Conservation (phyloP, 2,888 invertebrate genomes). For the Uloborus plumipes region DNA sequence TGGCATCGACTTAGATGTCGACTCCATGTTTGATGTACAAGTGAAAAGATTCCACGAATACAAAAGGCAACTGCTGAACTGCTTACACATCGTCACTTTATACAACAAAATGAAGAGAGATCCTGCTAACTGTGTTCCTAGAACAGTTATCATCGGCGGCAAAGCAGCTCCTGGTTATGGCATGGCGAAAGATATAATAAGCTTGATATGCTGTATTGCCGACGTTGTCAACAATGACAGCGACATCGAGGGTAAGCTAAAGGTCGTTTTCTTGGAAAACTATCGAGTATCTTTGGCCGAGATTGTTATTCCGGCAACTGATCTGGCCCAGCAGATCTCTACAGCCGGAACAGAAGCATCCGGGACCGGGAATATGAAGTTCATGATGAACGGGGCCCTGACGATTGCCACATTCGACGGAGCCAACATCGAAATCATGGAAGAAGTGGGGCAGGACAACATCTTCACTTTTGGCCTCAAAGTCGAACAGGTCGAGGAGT, state of each 20-base stretch:
- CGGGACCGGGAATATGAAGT: slow-evolving; percentile 99
- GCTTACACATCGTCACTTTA: slow-evolving; percentile 92
- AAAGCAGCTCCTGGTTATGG: slow-evolving; percentile 99
- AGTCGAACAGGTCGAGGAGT: slow-evolving; percentile 82
- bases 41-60: slow-evolving; percentile 99
- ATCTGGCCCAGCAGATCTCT: slow-evolving; percentile 98
- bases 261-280: slow-evolving; percentile 91
- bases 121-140: slow-evolving; percentile 87
- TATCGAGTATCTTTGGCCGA: slow-evolving; percentile 98
- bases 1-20: slow-evolving; percentile 88
- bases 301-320: slow-evolving; percentile 98
- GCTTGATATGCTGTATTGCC: slow-evolving; percentile 92
- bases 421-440: slow-evolving; percentile 99
- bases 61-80: slow-evolving; percentile 96
- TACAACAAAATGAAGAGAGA: slow-evolving; percentile 98
- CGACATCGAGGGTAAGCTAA: slow-evolving; percentile 95
- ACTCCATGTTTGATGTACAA: slow-evolving; percentile 97
- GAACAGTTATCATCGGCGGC: slow-evolving; percentile 96
- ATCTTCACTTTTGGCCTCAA: slow-evolving; percentile 97
- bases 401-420: slow-evolving; percentile 99
- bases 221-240: slow-evolving; percentile 97
- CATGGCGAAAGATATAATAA: slow-evolving; percentile 98
- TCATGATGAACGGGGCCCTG: slow-evolving; percentile 97
- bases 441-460: slow-evolving; percentile 96
- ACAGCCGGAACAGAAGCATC: slow-evolving; percentile 99